These are phyloP conservation scores for Micromesistius poutassou DNA, from an alignment of 2,797 vertebrate genomes.

Conservation along the genomic window DNA sequence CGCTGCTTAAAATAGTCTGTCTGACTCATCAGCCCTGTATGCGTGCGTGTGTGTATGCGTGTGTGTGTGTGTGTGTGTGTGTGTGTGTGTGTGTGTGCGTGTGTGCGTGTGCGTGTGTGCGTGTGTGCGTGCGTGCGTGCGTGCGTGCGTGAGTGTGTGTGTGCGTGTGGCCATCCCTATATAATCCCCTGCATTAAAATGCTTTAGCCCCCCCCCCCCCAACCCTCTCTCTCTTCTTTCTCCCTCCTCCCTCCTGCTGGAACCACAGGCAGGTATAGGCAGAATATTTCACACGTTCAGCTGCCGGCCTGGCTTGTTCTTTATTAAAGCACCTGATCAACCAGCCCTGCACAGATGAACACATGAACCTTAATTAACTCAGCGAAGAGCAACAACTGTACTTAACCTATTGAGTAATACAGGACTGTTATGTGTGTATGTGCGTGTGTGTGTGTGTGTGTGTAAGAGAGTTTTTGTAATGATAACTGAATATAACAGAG, in stretches of 20 bases:
- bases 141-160: background rate
- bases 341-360: background rate
- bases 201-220: background rate
- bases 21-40: constrained; percentile 6
- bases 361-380: background rate
- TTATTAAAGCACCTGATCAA: background rate
- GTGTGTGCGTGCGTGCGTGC: background rate
- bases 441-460: background rate
- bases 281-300: background rate
- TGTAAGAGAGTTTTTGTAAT: too few species aligned
- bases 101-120: background rate
- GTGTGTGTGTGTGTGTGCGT: background rate
- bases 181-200: background rate
- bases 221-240: background rate
- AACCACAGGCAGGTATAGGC: background rate
- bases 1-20: constrained; percentile 8
- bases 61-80: background rate
- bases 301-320: too few species aligned
- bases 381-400: background rate
- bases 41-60: constrained; percentile 5
- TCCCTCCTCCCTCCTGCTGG: background rate
- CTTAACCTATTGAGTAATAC: too few species aligned
- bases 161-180: background rate
- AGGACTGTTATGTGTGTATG: background rate
- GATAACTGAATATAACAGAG: too few species aligned